Conservation (phyloP, 2,113 vertebrate species). For the Polyodon spathula region DNA sequence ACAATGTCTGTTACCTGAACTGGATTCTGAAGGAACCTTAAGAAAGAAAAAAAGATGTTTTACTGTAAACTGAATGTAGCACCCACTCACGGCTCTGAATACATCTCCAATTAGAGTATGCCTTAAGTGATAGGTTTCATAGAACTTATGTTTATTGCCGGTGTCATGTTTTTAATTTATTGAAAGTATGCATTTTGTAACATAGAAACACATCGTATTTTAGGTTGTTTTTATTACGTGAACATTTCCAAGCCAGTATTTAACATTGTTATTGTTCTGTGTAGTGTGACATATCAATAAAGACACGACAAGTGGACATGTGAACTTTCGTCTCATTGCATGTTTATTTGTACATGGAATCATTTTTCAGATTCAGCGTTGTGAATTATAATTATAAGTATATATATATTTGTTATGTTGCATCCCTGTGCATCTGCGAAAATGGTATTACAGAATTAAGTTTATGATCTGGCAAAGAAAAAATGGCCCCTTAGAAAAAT, state of each 20-base stretch:
- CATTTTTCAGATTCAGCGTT: too few relatives aligned
- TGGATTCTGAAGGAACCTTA: too few relatives aligned
- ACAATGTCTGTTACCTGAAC: too few relatives aligned
- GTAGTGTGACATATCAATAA: conserved; percentile 78
- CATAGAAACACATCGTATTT: conserved; percentile 61
- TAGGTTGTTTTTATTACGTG: conserved; percentile 57
- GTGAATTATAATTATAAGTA: too few relatives aligned
- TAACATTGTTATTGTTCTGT: conserved; percentile 90
- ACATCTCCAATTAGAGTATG: conserved; percentile 39
- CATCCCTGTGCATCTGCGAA: too few relatives aligned
- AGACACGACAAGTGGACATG: conserved; percentile 34
- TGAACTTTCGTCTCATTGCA: not conserved
- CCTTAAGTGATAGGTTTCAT: conserved; percentile 58
- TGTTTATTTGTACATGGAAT: too few relatives aligned
- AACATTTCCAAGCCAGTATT: conserved; percentile 92
- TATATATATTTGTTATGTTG: too few relatives aligned
- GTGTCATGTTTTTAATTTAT: conserved; percentile 77
- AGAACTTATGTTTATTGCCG: conserved; percentile 58
- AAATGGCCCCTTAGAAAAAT: too few relatives aligned
- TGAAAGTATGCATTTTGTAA: conserved; percentile 55
- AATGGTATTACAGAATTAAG: too few relatives aligned
- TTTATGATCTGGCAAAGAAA: too few relatives aligned
- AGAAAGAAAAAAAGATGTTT: too few relatives aligned
- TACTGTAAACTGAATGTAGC: conserved; percentile 3
- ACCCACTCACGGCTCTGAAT: conserved; percentile 19